Percentiles rank a stretch among this genome's conserved stretches.
Evolutionary conservation across 2,888 invertebrate genomes (phyloP).

Genomic region (Drosophila nr. fundita): DNA sequence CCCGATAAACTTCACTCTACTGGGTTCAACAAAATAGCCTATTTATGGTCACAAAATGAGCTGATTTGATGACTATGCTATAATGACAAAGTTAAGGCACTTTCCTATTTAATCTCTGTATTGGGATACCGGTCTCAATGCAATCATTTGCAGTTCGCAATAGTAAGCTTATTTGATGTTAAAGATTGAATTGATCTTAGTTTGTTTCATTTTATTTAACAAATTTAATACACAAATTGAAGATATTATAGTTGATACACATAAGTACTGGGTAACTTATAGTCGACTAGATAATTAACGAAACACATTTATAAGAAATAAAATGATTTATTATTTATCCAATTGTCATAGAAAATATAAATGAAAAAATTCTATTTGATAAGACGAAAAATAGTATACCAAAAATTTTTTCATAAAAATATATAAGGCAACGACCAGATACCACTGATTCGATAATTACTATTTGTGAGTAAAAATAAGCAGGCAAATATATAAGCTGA

Average conservation of each 20-base stretch:
- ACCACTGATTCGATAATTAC: slow-evolving; percentile 8
- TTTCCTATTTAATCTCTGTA: slow-evolving; percentile 10
- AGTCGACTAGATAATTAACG: background rate
- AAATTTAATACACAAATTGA: background rate
- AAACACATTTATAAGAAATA: background rate
- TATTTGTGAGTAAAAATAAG: background rate
- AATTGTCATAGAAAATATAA: background rate
- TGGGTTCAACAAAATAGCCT: background rate
- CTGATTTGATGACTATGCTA: slow-evolving; percentile 19
- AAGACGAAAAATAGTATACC: background rate
- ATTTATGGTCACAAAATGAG: background rate
- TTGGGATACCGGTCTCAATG: background rate
- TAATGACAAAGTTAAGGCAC: slow-evolving; percentile 30
- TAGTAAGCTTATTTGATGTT: background rate
- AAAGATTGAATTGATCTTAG: background rate
- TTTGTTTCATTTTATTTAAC: background rate
- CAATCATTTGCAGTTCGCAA: background rate
- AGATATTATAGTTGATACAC: background rate
- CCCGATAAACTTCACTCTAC: slow-evolving; percentile 21
- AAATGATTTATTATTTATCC: background rate
- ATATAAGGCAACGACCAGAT: background rate
- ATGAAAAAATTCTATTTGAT: background rate
- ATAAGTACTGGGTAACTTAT: background rate
- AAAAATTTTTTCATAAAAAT: background rate
- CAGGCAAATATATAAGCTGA: background rate